A percentile compares a stretch with the other conserved stretches of the same genome.
Conservation (phyloP, 2,113 vertebrate genomes). For the Paradisaea rubra region DNA sequence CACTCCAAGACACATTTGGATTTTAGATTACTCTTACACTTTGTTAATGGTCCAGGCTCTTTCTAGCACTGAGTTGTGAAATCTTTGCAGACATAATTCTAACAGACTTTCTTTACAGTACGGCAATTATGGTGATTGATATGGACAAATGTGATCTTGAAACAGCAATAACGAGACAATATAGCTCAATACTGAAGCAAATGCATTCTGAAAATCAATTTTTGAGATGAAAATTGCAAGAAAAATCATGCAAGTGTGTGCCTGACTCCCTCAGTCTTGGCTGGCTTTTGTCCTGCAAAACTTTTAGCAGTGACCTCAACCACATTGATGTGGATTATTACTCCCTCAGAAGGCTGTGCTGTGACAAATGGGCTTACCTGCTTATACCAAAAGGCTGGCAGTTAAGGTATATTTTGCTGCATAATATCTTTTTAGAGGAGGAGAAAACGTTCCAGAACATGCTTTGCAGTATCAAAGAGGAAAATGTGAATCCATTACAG, state of each 20-base stretch:
- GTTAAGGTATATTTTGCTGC: not conserved
- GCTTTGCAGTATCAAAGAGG: not conserved
- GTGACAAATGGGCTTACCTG: not conserved
- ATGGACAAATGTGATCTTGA: slow-evolving; percentile 10
- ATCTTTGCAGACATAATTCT: not conserved
- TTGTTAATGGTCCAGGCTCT: not conserved
- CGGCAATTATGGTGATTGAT: slow-evolving; percentile 6
- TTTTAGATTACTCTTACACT: not conserved
- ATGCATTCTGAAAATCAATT: slow-evolving; percentile 4
- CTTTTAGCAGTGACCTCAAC: not conserved
- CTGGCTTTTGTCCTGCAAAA: slow-evolving; percentile 4
- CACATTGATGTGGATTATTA: not conserved
- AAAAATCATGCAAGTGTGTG: not conserved
- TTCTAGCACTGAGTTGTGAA: not conserved
- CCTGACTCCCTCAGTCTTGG: not conserved
- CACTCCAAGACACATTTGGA: not conserved
- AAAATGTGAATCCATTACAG: not conserved
- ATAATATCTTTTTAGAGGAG: not conserved
- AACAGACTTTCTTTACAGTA: not conserved
- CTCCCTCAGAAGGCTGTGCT: not conserved
- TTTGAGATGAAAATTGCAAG: not conserved
- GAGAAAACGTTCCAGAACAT: not conserved
- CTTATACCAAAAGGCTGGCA: not conserved
- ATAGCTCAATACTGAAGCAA: not conserved
- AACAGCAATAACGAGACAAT: not conserved